A percentile compares a stretch with the other conserved stretches of the same genome.
phyloP scores from a whole-genome alignment of 2,113 vertebrate genomes.

The Actenoides hombroni region DNA sequence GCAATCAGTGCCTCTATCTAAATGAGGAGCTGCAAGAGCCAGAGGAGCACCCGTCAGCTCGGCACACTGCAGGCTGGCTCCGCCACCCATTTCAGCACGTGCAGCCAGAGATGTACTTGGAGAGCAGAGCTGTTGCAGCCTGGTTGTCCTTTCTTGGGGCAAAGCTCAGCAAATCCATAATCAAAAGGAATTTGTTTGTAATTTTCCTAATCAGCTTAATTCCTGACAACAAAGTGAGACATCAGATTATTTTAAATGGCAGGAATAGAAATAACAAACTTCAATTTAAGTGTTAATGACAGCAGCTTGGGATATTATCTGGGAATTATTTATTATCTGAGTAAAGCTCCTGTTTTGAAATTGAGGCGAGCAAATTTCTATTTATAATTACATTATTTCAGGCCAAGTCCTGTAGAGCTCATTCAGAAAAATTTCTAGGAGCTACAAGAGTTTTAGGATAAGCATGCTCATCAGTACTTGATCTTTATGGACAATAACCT shows the following conservation, averaged over 20 bases:
- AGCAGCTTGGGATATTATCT: not conserved
- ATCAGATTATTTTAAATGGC: not conserved
- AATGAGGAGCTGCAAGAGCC: not conserved
- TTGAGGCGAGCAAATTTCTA: not conserved
- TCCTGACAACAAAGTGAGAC: slow-evolving; percentile 2
- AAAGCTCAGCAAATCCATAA: not conserved
- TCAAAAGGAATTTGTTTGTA: not conserved
- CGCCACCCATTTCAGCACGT: not conserved
- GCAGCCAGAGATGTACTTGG: not conserved
- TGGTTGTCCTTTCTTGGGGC: not conserved
- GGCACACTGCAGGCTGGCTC: not conserved
- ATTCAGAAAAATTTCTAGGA: not conserved
- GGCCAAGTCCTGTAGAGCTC: not conserved
- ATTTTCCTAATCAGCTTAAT: slow-evolving; percentile 35
- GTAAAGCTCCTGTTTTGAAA: not conserved
- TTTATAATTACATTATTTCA: not conserved
- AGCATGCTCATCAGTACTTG: not conserved
- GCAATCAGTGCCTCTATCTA: not conserved
- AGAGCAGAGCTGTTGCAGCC: not conserved
- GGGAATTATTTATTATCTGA: not conserved
- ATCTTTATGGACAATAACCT: not conserved
- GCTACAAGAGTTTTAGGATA: not conserved
- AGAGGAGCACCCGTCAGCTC: not conserved
- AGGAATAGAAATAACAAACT: not conserved
- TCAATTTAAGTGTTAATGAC: not conserved